Conservation (phyloP, 1,140 invertebrate species). For the Diorhabda carinulata region DNA sequence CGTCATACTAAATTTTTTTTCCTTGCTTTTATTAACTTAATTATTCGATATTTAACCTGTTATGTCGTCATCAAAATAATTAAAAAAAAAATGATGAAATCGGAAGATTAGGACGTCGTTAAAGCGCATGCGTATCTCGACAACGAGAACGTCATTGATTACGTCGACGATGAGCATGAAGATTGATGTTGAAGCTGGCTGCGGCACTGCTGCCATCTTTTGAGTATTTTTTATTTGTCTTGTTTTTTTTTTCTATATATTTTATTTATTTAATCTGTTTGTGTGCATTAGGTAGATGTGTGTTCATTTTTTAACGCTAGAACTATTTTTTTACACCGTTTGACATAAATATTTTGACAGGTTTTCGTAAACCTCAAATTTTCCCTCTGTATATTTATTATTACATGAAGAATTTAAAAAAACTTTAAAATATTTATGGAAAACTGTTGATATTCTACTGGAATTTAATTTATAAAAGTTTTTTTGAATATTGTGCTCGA, state of each 20-base stretch:
- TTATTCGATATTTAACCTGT: background rate
- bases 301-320: background rate
- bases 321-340: background rate
- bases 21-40: conserved; percentile 10
- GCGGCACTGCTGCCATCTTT: conserved; percentile 30
- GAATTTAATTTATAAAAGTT: no score
- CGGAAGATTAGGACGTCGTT: background rate
- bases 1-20: no score
- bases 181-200: conserved; percentile 26
- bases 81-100: background rate
- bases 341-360: background rate
- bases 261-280: conserved; percentile 7
- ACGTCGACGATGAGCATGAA: conserved; percentile 27
- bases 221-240: conserved; percentile 18
- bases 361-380: no score
- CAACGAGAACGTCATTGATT: conserved; percentile 6
- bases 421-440: no score
- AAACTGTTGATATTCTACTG: no score
- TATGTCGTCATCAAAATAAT: conserved; percentile 5
- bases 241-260: conserved; percentile 25
- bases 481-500: no score
- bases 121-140: conserved; percentile 13
- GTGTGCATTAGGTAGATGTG: conserved; percentile 6
- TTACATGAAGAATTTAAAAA: no score
- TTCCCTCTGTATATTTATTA: no score